A percentile compares a stretch with the other conserved stretches of the same genome.
Evolutionary conservation across 2,797 vertebrate species (phyloP).

Genomic region (Ptychadena robeensis): DNA sequence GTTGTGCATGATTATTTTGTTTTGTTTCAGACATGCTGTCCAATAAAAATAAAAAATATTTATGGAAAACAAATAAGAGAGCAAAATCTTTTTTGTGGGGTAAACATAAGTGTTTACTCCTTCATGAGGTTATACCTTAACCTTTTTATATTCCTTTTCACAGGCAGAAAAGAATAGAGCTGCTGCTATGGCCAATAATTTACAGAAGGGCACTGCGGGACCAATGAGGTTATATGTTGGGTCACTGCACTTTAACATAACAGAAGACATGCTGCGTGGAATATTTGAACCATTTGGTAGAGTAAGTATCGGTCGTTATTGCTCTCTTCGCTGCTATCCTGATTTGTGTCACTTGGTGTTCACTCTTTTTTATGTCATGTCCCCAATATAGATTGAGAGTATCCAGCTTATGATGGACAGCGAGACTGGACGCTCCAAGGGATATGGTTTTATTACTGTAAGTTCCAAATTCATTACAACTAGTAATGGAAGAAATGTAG

Average conservation of each 20-base stretch:
- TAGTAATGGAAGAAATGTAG: not conserved
- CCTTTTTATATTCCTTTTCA: not conserved
- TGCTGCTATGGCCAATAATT: constrained; percentile 91
- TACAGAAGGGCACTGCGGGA: constrained; percentile 91
- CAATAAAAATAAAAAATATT: too few species aligned
- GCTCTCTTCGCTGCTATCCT: not conserved
- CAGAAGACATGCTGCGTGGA: constrained; percentile 95
- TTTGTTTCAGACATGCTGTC: too few species aligned
- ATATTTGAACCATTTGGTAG: constrained; percentile 97
- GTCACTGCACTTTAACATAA: constrained; percentile 96
- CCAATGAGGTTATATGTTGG: constrained; percentile 95
- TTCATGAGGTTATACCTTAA: too few species aligned
- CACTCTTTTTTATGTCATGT: constrained; percentile 54
- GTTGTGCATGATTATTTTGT: too few species aligned
- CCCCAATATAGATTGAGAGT: constrained; percentile 97
- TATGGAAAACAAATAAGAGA: too few species aligned
- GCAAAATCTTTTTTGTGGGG: too few species aligned
- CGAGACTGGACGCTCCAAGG: constrained; percentile 93
- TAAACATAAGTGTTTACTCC: too few species aligned
- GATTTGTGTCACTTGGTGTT: not conserved
- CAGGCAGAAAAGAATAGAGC: constrained; percentile 97
- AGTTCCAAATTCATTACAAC: constrained; percentile 60
- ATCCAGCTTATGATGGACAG: constrained; percentile 99
- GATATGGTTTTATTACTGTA: constrained; percentile 97
- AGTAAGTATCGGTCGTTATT: constrained; percentile 70